A percentile compares a stretch with the other conserved stretches of the same genome.
These are phyloP conservation scores for Onychostoma macrolepis DNA, from an alignment of 2,113 vertebrate species.

Conservation along the genomic window DNA sequence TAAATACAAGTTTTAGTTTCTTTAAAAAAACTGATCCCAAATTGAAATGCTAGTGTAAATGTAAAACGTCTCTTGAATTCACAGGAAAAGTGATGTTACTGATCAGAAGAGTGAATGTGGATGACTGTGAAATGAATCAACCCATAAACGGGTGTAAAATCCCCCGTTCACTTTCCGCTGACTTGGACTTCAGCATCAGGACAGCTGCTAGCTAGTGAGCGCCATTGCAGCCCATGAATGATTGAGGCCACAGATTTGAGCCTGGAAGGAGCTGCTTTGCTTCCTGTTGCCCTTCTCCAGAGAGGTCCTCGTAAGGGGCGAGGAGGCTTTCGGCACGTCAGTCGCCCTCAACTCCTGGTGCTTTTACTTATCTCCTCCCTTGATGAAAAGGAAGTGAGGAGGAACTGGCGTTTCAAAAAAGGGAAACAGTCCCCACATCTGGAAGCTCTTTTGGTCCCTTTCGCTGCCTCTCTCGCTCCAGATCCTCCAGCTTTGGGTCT, in stretches of 20 bases:
- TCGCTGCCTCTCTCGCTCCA: slow-evolving; percentile 53
- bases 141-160: not conserved
- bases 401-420: slow-evolving; percentile 66
- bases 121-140: slow-evolving; percentile 32
- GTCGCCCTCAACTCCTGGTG: slow-evolving; percentile 51
- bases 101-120: not conserved
- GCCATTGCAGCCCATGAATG: slow-evolving; percentile 7
- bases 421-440: slow-evolving; percentile 68
- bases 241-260: slow-evolving; percentile 32
- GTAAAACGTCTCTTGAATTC: not conserved
- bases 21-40: not conserved
- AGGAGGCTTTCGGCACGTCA: slow-evolving; percentile 3
- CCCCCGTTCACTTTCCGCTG: not conserved
- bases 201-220: not conserved
- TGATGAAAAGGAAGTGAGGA: slow-evolving; percentile 67
- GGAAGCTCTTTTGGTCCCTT: slow-evolving; percentile 70
- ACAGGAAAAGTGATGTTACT: not conserved
- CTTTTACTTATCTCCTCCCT: slow-evolving; percentile 57
- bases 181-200: not conserved
- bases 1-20: no score
- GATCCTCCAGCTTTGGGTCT: slow-evolving; percentile 62
- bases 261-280: slow-evolving; percentile 29
- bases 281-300: slow-evolving; percentile 32
- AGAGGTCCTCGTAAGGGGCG: slow-evolving; percentile 7
- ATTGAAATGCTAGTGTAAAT: not conserved